phyloP scores from a whole-genome alignment of 2,888 invertebrate genomes.

The Oligia strigilis region DNA sequence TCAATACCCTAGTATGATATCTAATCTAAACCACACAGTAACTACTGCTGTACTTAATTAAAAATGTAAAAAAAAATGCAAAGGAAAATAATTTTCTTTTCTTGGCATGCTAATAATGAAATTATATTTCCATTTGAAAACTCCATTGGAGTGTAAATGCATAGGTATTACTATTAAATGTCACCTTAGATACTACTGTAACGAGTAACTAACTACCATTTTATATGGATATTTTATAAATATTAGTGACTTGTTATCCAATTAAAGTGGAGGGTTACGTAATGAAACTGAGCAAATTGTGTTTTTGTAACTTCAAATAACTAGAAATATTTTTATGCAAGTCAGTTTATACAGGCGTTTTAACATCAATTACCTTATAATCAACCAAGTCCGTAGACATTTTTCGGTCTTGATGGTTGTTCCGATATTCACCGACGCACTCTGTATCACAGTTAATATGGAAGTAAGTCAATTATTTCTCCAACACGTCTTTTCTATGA shows the following conservation, averaged over 20 bases:
- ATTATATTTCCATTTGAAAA: constrained; percentile 11
- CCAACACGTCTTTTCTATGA: constrained; percentile 80
- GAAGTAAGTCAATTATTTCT: constrained; percentile 76
- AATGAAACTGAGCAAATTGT: constrained; percentile 31
- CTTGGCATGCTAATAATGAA: not conserved
- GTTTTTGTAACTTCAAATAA: constrained; percentile 11
- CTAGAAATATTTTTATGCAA: constrained; percentile 17
- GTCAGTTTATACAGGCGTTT: not conserved
- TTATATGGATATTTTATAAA: constrained; percentile 19
- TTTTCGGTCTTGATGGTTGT: constrained; percentile 54
- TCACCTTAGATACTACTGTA: constrained; percentile 18
- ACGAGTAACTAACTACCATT: not conserved
- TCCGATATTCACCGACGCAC: constrained; percentile 66
- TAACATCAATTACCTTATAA: constrained; percentile 75
- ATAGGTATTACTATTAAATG: constrained; percentile 9
- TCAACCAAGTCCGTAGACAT: constrained; percentile 79
- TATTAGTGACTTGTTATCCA: constrained; percentile 6
- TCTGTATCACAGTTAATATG: constrained; percentile 71
- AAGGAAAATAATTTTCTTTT: not conserved
- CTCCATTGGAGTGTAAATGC: not conserved
- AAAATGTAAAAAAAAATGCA: not conserved
- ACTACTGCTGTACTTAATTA: too few species aligned
- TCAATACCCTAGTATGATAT: constrained; percentile 20
- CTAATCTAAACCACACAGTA: not conserved
- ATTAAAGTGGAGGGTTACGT: constrained; percentile 56